phyloP scores from a whole-genome alignment of 1,140 invertebrate genomes.

The Colletes latitarsis region DNA sequence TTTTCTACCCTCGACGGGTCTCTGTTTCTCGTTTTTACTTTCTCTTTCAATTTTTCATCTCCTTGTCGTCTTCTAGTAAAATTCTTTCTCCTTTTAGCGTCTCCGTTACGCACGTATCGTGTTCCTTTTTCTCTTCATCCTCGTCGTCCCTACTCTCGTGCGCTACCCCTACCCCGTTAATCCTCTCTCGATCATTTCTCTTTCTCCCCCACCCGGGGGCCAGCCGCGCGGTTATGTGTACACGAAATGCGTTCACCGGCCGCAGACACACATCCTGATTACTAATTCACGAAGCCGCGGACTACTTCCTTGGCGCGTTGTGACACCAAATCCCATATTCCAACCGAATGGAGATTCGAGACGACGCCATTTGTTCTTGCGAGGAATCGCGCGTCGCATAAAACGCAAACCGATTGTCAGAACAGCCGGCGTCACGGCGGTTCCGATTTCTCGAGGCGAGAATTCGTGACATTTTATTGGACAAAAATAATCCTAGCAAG shows the following conservation, averaged over 20 bases:
- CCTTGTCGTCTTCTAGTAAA: conserved; percentile 6
- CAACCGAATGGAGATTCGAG: conserved; percentile 64
- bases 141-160: neutral
- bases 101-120: conserved; percentile 1
- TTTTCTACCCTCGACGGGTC: neutral
- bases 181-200: neutral
- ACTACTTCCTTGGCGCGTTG: conserved; percentile 76
- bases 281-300: conserved; percentile 78
- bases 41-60: conserved; percentile 52
- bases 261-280: conserved; percentile 76
- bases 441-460: too few species aligned
- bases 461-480: too few species aligned
- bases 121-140: conserved; percentile 5
- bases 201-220: neutral
- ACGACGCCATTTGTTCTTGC: conserved; percentile 53
- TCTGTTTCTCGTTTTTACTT: conserved; percentile 48
- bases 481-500: too few species aligned
- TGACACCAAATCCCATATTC: conserved; percentile 82
- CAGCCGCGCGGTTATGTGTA: conserved; percentile 2
- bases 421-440: neutral
- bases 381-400: conserved; percentile 8
- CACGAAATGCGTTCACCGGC: conserved; percentile 56
- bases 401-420: conserved; percentile 2
- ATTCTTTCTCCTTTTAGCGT: neutral
- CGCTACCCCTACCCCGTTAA: neutral